phyloP scores from a whole-genome alignment of 2,797 vertebrate genomes.

The Scolopax bukidnonensis region DNA sequence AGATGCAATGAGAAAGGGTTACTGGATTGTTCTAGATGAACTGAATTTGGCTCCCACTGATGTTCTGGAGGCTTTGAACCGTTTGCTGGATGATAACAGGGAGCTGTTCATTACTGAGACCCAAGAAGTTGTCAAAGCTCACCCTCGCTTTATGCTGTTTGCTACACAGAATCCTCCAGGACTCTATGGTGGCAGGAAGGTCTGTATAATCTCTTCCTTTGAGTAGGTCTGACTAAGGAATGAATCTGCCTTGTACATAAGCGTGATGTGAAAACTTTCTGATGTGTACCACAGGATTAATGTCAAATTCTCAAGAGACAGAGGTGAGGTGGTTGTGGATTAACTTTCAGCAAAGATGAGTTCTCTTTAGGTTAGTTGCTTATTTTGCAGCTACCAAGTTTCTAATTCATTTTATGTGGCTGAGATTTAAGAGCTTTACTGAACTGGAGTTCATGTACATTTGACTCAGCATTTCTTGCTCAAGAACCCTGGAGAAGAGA shows the following conservation, averaged over 20 bases:
- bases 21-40: slow-evolving; percentile 97
- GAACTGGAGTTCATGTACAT: background rate
- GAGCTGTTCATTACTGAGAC: slow-evolving; percentile 96
- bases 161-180: slow-evolving; percentile 98
- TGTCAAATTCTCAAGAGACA: background rate
- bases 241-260: rapidly evolving
- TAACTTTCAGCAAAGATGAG: background rate
- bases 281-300: background rate
- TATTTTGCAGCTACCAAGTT: background rate
- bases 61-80: slow-evolving; percentile 95
- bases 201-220: slow-evolving; percentile 49
- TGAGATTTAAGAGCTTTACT: background rate
- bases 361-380: background rate
- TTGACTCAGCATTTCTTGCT: background rate
- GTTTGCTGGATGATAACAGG: slow-evolving; percentile 94
- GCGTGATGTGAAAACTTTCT: background rate
- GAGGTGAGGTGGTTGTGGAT: background rate
- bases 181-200: slow-evolving; percentile 96
- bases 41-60: slow-evolving; percentile 96
- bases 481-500: background rate
- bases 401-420: background rate
- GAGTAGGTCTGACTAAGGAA: background rate
- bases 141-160: slow-evolving; percentile 95
- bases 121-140: slow-evolving; percentile 94
- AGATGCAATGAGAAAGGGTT: slow-evolving; percentile 96